Base-by-base conservation (phyloP, 2,113 vertebrate genomes). In the Lepus americanus region DNA sequence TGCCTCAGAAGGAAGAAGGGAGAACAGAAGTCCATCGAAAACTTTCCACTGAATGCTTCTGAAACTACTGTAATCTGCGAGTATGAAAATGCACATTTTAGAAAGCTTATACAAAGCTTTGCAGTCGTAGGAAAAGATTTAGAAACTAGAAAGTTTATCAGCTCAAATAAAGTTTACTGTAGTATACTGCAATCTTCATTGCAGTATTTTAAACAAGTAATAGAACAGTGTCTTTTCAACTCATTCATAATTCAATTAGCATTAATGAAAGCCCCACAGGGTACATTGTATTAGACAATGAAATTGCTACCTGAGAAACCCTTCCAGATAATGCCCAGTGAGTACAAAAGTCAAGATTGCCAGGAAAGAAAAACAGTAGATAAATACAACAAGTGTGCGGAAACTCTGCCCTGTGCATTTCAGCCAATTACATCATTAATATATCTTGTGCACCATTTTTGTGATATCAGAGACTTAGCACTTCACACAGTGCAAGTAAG, bases 381-480 rank as follows among this genome's bases (percentile, higher is more conserved):
- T 86, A 80, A 90, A 89, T 66, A 33, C 33, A 78, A 67, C 79
- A 93, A 94, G 39, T 76, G 25, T 36, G 27, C 49, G 39, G 36
- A 90, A 88, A 95, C 19, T 39, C 11, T 49, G 53, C 63, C 80
- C 33, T 53, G 13, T 33, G 23, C 11, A 79, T 1, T 0, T 1
- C 13, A 0, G 81, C 86, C n/a, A 93, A 95, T 87, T 55, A 7
- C 20, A 73, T 19, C 92, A 84, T 95, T 94, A 76, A 25, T 80
- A 27, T 79, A 74, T 72, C 36, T 92, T 73, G 25, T 67, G 27
- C 67, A 39, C 55, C 22, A 64, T 92, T 29, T 94, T 67, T 49
- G 70, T 70, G 59, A 90, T 44, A 72, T 55, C 72, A 89, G 87
- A 94, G 92, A 81, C 64, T 53, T 89, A 67, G 77, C 91, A 87